Percentiles rank a stretch among this genome's conserved stretches.
Conservation (phyloP, 2,113 vertebrate species). For the Platysternon megacephalum region DNA sequence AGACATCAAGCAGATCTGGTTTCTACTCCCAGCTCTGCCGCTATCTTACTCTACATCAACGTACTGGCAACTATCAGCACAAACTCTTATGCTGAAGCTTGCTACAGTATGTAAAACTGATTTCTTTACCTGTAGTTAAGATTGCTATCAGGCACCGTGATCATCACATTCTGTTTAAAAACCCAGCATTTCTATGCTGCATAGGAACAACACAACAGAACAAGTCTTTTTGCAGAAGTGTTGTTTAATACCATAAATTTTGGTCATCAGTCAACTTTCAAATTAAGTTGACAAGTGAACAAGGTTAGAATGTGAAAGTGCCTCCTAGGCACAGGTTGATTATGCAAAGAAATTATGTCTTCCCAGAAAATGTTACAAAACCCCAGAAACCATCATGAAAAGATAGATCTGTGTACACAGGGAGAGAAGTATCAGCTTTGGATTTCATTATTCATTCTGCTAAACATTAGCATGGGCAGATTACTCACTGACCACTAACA, state of each 20-base stretch:
- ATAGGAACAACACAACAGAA: background rate
- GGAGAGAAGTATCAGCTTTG: background rate
- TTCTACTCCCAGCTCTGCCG: slow-evolving; percentile 15
- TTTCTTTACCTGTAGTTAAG: background rate
- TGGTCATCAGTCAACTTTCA: slow-evolving; percentile 11
- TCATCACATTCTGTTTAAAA: background rate
- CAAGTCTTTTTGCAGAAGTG: background rate
- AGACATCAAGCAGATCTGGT: background rate
- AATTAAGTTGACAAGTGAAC: background rate
- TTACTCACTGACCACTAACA: background rate
- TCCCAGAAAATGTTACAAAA: background rate
- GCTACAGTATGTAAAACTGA: background rate
- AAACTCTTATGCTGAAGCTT: slow-evolving; percentile 6
- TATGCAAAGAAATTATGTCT: background rate
- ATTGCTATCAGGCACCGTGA: background rate
- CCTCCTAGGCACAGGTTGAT: background rate
- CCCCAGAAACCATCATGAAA: background rate
- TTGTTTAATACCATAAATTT: slow-evolving; percentile 12
- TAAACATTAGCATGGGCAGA: background rate
- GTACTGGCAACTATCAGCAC: background rate
- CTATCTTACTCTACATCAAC: background rate
- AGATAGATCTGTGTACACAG: background rate
- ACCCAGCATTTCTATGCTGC: background rate
- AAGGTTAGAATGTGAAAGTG: slow-evolving; percentile 32
- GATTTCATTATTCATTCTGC: background rate